These are phyloP conservation scores for Halictus ligatus DNA, from an alignment of 2,888 invertebrate species.

Conservation along the genomic window DNA sequence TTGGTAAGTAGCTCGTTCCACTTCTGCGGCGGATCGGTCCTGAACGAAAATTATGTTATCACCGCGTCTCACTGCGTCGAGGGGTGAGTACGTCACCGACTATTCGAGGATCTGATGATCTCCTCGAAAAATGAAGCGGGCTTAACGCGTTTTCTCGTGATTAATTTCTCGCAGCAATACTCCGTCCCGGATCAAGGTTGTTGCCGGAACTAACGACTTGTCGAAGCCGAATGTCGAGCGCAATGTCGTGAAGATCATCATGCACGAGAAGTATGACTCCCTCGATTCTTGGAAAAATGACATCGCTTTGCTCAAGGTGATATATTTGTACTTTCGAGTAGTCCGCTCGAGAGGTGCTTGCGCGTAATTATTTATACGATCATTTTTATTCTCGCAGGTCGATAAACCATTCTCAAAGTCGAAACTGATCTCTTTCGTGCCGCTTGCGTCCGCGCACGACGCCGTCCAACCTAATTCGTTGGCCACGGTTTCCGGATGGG, in stretches of 20 bases:
- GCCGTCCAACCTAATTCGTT: slow-evolving; percentile 54
- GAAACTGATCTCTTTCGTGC: slow-evolving; percentile 77
- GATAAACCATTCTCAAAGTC: slow-evolving; percentile 46
- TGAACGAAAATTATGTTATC: slow-evolving; percentile 69
- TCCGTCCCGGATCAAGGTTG: slow-evolving; percentile 38
- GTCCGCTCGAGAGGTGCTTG: neutral
- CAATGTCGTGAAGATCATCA: slow-evolving; percentile 36
- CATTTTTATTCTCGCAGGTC: slow-evolving; percentile 41
- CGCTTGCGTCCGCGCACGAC: slow-evolving; percentile 81
- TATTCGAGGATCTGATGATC: neutral
- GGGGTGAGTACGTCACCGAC: slow-evolving; percentile 32
- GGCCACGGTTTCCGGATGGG: slow-evolving; percentile 78
- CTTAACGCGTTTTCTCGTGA: neutral
- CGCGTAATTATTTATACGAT: neutral
- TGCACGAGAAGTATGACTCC: slow-evolving; percentile 61
- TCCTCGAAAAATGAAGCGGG: neutral
- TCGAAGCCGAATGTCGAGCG: neutral
- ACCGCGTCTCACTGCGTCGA: slow-evolving; percentile 75
- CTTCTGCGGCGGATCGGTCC: slow-evolving; percentile 76
- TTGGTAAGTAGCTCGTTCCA: slow-evolving; percentile 48
- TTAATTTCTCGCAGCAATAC: slow-evolving; percentile 23
- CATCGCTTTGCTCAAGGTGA: slow-evolving; percentile 77
- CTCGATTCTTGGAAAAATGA: slow-evolving; percentile 68
- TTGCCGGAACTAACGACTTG: slow-evolving; percentile 62
- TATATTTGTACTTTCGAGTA: neutral